phyloP scores from a whole-genome alignment of 1,140 invertebrate genomes.

The Aphaenogaster rudis region DNA sequence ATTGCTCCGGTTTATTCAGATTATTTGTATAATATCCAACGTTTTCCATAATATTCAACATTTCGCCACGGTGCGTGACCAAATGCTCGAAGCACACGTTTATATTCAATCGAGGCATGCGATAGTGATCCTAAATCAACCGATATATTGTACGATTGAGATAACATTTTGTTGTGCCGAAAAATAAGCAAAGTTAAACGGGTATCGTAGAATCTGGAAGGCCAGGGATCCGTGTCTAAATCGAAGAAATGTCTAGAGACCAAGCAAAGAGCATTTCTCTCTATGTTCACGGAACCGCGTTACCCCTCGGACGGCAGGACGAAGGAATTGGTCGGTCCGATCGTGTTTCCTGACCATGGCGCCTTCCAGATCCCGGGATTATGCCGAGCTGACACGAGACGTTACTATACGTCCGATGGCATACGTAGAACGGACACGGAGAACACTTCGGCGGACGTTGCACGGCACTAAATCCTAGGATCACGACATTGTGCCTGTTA shows the following conservation, averaged over 20 bases:
- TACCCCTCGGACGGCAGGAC: slow-evolving; percentile 62
- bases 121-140: slow-evolving; percentile 1
- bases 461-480: slow-evolving; percentile 75
- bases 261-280: slow-evolving; percentile 64
- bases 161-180: neutral
- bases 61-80: neutral
- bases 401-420: slow-evolving; percentile 76
- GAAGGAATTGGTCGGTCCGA: slow-evolving; percentile 73
- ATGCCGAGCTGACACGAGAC: slow-evolving; percentile 82
- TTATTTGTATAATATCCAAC: slow-evolving; percentile 47
- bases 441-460: slow-evolving; percentile 74
- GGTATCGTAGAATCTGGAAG: slow-evolving; percentile 30
- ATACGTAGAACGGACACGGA: slow-evolving; percentile 71
- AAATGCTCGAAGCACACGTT: neutral
- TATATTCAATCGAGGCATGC: neutral
- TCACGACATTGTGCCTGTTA: slow-evolving; percentile 63
- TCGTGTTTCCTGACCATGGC: slow-evolving; percentile 83
- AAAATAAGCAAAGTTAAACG: slow-evolving; percentile 22
- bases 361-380: slow-evolving; percentile 83
- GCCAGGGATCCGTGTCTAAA: slow-evolving; percentile 34
- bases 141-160: neutral
- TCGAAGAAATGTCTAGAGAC: slow-evolving; percentile 60
- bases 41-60: slow-evolving; percentile 24
- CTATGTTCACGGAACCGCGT: slow-evolving; percentile 68
- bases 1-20: slow-evolving; percentile 37